These are phyloP conservation scores for Dysdera silvatica DNA, from an alignment of 1,140 invertebrate species.

Conservation along the genomic window DNA sequence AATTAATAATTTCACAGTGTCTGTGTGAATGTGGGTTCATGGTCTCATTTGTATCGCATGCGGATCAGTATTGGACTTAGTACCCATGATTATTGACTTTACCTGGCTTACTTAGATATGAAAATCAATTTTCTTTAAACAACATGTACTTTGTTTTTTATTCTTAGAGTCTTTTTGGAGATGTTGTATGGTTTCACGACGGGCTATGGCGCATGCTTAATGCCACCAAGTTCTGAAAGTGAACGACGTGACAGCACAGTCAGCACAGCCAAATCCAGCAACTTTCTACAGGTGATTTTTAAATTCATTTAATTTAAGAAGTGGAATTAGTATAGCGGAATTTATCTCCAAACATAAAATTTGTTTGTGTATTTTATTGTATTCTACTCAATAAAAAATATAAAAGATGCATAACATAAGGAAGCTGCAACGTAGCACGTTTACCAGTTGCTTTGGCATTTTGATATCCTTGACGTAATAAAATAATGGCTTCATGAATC, in stretches of 20 bases:
- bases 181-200: constrained; percentile 91
- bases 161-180: constrained; percentile 68
- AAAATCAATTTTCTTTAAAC: constrained; percentile 21
- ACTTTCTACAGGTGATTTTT: constrained; percentile 59
- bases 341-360: too few species aligned
- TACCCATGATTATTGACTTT: neutral
- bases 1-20: too few species aligned
- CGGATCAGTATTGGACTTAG: too few species aligned
- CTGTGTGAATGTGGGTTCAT: too few species aligned
- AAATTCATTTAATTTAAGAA: neutral
- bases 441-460: too few species aligned
- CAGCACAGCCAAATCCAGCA: constrained; percentile 53
- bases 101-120: neutral
- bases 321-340: neutral
- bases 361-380: too few species aligned
- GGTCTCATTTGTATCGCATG: too few species aligned
- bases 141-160: neutral
- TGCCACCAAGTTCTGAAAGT: constrained; percentile 67
- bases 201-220: constrained; percentile 81
- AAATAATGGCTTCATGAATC: too few species aligned
- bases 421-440: too few species aligned
- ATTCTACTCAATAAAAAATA: too few species aligned
- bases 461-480: too few species aligned
- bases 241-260: constrained; percentile 59
- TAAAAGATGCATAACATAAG: too few species aligned